Base-by-base conservation (phyloP, 2,113 vertebrate species). In the Aramus guarauna region DNA sequence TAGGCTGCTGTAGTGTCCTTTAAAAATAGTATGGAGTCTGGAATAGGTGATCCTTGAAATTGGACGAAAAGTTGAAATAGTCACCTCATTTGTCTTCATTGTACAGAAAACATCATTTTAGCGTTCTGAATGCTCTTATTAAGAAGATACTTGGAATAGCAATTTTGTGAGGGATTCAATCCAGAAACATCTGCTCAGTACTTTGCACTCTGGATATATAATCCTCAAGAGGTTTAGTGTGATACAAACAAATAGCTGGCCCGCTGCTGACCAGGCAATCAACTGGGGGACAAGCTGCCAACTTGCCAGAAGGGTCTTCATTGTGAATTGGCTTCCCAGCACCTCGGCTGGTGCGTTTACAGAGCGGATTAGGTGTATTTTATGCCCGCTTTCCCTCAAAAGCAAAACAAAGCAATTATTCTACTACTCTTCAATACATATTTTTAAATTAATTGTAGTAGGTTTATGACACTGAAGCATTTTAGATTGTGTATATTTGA, bases 311-410 rank as follows among this genome's bases (percentile, higher is more conserved):
- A 39, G 19, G n/a, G 18, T 39, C 21, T 74, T 80, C 0, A 0
- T 50, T 55, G 47, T 76, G 80, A 81, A 39, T 21, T 62, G 32
- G 36, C 75, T 85, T 66, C 29, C n/a, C 39, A 55, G 24, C 32
- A 55, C 45, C 63, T 75, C 18, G 7, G 27, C 2, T 5, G 19
- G 11, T 79, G 26, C 6, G 5, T 79, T 88, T 55, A 22, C 47
- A 22, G 30, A n/a, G 34, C 0, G 0, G 19, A 8, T 67, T 39
- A 34, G 8, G 9, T 72, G 5, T 62, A 15, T 50, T 80, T 91
- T 24, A 22, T 76, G 39, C 15, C 41, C 14, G 3, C 27, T 52
- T 12, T 39, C 5, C 22, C 58, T 34, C 9, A 21, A 66, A 67
- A 93, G 58, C 24, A 52, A 90, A 87, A 48, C n/a, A 69, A 66